These are phyloP conservation scores for Sapajus apella DNA, from an alignment of 2,113 vertebrate genomes.

Conservation along the genomic window DNA sequence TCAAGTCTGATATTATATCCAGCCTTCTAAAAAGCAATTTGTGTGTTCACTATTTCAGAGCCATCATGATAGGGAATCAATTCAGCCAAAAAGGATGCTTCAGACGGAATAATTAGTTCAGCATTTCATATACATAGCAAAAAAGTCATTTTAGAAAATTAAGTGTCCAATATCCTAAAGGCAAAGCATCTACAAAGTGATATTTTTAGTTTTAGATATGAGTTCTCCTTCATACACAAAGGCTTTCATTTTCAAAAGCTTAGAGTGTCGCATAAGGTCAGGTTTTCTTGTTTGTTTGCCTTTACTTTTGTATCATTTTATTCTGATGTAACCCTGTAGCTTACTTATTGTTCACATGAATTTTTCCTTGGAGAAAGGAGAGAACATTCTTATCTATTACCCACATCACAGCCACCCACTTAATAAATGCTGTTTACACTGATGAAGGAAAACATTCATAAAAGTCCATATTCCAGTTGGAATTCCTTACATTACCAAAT, in stretches of 20 bases:
- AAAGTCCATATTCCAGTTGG: background rate
- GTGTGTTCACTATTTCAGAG: background rate
- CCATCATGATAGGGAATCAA: background rate
- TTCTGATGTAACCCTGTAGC: background rate
- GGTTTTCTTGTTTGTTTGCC: background rate
- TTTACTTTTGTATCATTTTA: background rate
- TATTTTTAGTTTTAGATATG: background rate
- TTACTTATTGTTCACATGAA: background rate
- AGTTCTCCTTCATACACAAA: background rate
- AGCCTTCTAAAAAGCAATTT: background rate
- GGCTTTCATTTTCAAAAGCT: slow-evolving; percentile 23
- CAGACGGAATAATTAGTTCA: background rate
- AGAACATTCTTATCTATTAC: background rate
- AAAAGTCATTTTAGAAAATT: slow-evolving; percentile 23
- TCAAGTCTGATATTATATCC: background rate
- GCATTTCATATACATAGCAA: background rate
- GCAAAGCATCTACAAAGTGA: background rate
- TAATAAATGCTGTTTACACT: background rate
- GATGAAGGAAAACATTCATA: background rate
- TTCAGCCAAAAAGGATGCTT: background rate
- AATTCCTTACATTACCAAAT: background rate
- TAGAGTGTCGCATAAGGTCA: background rate
- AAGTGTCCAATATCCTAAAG: background rate
- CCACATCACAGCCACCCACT: background rate
- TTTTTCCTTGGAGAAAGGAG: background rate